Conservation (phyloP, 2,113 vertebrate genomes). For the Phaethornis superciliosus region DNA sequence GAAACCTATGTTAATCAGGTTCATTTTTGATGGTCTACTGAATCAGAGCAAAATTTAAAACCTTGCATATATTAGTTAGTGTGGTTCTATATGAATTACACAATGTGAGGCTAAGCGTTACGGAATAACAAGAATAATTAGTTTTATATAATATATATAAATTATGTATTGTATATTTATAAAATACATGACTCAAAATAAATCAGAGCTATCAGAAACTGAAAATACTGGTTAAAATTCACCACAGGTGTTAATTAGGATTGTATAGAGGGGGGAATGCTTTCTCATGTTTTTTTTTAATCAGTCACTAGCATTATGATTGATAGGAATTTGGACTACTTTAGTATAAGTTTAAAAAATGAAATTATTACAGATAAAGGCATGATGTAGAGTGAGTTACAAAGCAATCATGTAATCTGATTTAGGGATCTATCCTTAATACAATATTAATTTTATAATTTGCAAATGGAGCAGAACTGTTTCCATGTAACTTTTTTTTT, state of each 20-base stretch:
- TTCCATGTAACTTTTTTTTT: background rate
- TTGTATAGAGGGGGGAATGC: background rate
- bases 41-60: background rate
- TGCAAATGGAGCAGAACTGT: background rate
- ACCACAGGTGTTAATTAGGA: background rate
- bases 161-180: background rate
- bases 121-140: background rate
- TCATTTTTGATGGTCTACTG: slow-evolving; percentile 11
- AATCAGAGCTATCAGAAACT: background rate
- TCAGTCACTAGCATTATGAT: background rate
- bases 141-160: background rate
- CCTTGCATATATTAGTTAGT: background rate
- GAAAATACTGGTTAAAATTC: background rate
- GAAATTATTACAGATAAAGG: background rate
- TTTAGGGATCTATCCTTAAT: background rate
- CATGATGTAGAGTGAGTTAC: background rate
- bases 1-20: background rate
- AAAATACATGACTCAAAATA: background rate
- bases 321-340: background rate
- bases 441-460: background rate
- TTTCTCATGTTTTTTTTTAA: background rate
- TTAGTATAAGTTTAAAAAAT: background rate
- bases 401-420: background rate
- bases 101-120: background rate
- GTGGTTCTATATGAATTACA: background rate